These are phyloP conservation scores for Corythaixoides concolor DNA, from an alignment of 2,113 vertebrate genomes.

Conservation along the genomic window DNA sequence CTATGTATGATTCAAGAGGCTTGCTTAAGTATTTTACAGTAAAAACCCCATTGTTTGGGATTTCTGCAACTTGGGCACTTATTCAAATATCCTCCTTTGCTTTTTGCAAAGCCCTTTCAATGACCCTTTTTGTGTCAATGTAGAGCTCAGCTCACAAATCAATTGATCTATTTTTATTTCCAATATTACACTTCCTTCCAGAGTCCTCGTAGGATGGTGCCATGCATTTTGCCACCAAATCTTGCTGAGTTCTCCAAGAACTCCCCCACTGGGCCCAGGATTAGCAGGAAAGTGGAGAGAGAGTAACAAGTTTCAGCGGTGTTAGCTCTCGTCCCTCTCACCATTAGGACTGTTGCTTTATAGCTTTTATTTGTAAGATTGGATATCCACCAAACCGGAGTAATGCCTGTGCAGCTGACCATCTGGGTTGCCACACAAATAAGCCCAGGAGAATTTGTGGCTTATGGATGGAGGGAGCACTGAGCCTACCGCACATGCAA, in stretches of 20 bases:
- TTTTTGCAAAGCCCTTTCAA: neutral
- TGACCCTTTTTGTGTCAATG: conserved; percentile 19
- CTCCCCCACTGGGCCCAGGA: neutral
- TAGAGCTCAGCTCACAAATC: neutral
- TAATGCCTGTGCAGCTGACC: neutral
- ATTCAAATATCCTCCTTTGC: neutral
- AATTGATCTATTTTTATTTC: conserved; percentile 45
- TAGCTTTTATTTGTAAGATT: neutral
- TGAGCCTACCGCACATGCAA: neutral
- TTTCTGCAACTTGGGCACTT: conserved; percentile 5
- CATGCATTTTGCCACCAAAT: neutral
- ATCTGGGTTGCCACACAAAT: neutral
- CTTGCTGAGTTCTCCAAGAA: neutral
- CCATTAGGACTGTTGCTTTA: neutral
- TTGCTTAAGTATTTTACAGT: neutral
- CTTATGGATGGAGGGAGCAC: neutral
- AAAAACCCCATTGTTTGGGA: neutral
- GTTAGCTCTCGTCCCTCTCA: neutral
- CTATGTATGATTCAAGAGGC: conserved; percentile 13
- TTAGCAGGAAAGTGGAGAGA: neutral
- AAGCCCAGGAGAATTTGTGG: neutral
- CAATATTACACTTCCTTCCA: conserved; percentile 17
- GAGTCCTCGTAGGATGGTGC: accelerated
- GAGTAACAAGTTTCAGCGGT: neutral
- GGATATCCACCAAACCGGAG: neutral